These are phyloP conservation scores for Caenorhabditis japonica DNA, from an alignment of 2,888 invertebrate species.

Conservation along the genomic window DNA sequence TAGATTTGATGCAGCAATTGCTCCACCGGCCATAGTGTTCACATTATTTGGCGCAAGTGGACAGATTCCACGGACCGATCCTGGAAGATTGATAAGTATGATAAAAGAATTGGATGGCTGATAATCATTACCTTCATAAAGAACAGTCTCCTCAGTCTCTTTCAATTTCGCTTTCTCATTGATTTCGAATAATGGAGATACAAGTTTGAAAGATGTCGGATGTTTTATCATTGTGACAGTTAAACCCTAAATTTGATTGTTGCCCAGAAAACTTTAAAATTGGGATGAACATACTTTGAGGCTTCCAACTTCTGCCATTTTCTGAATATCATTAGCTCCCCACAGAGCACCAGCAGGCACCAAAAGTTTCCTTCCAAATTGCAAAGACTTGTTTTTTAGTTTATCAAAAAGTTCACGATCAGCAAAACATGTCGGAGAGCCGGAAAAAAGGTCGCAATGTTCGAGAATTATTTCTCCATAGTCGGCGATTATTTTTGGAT, in stretches of 20 bases:
- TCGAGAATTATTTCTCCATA: conserved; percentile 79
- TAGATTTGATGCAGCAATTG: conserved; percentile 79
- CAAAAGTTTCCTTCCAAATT: conserved; percentile 76
- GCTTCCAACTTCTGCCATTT: conserved; percentile 80
- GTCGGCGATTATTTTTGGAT: conserved; percentile 79
- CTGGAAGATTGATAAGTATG: too few relatives aligned
- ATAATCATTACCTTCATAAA: conserved; percentile 81
- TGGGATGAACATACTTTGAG: conserved; percentile 72
- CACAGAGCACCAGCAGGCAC: conserved; percentile 81
- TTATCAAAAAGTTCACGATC: conserved; percentile 77
- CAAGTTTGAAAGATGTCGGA: conserved; percentile 79
- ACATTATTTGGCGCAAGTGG: conserved; percentile 81
- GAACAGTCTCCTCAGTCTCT: conserved; percentile 73
- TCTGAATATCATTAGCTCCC: conserved; percentile 81
- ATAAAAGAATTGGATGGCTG: too few relatives aligned
- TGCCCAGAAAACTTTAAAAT: not conserved
- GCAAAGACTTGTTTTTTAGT: conserved; percentile 76
- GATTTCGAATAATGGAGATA: conserved; percentile 78
- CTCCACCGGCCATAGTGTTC: conserved; percentile 81
- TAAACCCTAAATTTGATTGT: conserved; percentile 77
- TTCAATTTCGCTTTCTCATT: conserved; percentile 77
- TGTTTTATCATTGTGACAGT: conserved; percentile 81
- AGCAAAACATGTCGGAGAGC: conserved; percentile 81
- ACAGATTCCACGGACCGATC: conserved; percentile 80
- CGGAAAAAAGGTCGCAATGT: conserved; percentile 80